Conservation (phyloP, 2,888 invertebrate species). For the Torymus tubicola region DNA sequence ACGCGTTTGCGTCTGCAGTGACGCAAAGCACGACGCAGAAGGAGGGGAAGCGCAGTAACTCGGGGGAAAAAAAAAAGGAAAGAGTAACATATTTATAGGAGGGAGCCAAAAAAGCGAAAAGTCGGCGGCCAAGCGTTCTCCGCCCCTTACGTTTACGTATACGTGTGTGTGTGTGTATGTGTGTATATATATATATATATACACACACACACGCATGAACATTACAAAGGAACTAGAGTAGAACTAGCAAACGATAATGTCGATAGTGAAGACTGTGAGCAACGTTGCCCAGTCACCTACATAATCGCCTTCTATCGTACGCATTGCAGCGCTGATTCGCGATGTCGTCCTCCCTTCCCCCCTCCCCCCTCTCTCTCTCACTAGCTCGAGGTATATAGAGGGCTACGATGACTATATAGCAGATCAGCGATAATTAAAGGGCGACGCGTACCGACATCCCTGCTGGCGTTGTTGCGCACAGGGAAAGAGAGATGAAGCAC, state of each 20-base stretch:
- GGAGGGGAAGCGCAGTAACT: too few relatives aligned
- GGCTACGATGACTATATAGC: too few relatives aligned
- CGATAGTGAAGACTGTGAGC: constrained; percentile 2
- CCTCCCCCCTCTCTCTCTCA: constrained; percentile 2
- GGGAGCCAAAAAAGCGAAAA: too few relatives aligned
- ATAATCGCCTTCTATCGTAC: constrained; percentile 42
- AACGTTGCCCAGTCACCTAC: constrained; percentile 47
- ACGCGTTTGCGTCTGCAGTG: neutral
- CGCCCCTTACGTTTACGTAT: neutral
- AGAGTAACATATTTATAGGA: too few relatives aligned
- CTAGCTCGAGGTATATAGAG: constrained; percentile 6
- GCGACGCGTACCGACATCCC: neutral
- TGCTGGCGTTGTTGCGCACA: too few relatives aligned
- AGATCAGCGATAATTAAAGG: constrained; percentile 57
- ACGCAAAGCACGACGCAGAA: neutral
- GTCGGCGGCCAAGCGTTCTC: too few relatives aligned
- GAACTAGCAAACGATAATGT: constrained; percentile 41
- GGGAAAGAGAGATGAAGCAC: too few relatives aligned
- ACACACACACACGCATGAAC: too few relatives aligned
- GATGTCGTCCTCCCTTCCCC: neutral
- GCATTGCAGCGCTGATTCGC: constrained; percentile 57
- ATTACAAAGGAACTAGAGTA: constrained; percentile 32
- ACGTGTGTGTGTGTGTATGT: neutral
- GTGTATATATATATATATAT: too few relatives aligned
- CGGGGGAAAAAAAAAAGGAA: neutral